Evolutionary conservation across 2,888 invertebrate species (phyloP).

Genomic region (Norana najaformis): DNA sequence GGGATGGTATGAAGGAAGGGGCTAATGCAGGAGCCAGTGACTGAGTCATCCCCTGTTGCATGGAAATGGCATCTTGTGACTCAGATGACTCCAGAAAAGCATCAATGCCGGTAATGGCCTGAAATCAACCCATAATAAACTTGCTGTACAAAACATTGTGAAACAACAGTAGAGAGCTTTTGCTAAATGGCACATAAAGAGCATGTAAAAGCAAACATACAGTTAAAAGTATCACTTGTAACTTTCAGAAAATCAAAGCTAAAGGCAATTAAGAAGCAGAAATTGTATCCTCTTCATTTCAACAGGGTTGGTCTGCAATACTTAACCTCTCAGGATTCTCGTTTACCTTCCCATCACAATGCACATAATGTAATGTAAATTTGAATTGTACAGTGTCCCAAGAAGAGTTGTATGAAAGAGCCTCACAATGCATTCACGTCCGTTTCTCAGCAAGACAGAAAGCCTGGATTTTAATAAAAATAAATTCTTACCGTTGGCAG

Average conservation of each 20-base stretch:
- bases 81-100: constrained; percentile 4
- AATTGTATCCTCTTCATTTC: no score
- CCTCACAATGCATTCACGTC: background rate
- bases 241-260: background rate
- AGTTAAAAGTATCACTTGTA: background rate
- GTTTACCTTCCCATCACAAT: background rate
- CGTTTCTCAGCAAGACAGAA: background rate
- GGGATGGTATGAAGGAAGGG: background rate
- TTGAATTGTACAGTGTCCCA: background rate
- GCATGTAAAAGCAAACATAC: background rate
- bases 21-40: background rate
- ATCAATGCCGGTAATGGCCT: constrained; percentile 18
- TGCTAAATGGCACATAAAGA: background rate
- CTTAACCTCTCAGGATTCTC: background rate
- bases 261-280: background rate
- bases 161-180: no score
- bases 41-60: constrained; percentile 1
- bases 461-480: background rate
- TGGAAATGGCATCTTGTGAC: background rate
- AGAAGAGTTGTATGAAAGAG: background rate
- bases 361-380: background rate
- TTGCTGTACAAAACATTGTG: no score
- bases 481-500: constrained; percentile 1
- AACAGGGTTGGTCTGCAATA: background rate
- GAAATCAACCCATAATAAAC: background rate